Conservation (phyloP, 2,888 invertebrate genomes). For the Conistra vaccinii region DNA sequence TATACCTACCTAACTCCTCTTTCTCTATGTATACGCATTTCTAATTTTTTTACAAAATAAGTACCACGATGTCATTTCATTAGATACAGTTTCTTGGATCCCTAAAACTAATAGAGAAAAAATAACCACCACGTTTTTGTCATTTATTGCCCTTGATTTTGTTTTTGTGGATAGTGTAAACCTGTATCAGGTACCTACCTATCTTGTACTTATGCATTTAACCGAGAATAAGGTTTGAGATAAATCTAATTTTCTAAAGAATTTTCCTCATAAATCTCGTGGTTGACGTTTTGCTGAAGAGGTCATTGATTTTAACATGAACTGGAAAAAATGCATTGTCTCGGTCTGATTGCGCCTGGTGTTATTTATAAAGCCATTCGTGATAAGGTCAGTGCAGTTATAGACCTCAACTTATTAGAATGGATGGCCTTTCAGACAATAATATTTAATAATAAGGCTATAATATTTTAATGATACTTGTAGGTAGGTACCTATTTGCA, state of each 20-base stretch:
- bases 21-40: conserved; percentile 31
- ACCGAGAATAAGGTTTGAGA: conserved; percentile 17
- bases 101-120: neutral
- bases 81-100: conserved; percentile 1
- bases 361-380: conserved; percentile 59
- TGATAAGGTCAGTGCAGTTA: conserved; percentile 59
- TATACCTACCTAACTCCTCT: conserved; percentile 49
- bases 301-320: conserved; percentile 54
- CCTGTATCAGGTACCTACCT: conserved; percentile 7
- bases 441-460: neutral
- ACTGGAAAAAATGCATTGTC: conserved; percentile 61
- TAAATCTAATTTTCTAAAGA: conserved; percentile 46
- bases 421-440: conserved; percentile 2
- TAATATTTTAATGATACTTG: conserved; percentile 22
- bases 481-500: neutral
- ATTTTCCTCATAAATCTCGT: conserved; percentile 40
- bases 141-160: conserved; percentile 27
- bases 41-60: conserved; percentile 35
- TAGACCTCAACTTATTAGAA: conserved; percentile 52
- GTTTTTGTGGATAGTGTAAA: conserved; percentile 19
- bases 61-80: conserved; percentile 1
- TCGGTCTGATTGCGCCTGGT: conserved; percentile 64
- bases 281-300: conserved; percentile 39
- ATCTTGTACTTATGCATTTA: neutral
- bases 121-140: conserved; percentile 6